These are phyloP conservation scores for Simalia tracyae DNA, from an alignment of 2,797 vertebrate genomes.

Conservation along the genomic window DNA sequence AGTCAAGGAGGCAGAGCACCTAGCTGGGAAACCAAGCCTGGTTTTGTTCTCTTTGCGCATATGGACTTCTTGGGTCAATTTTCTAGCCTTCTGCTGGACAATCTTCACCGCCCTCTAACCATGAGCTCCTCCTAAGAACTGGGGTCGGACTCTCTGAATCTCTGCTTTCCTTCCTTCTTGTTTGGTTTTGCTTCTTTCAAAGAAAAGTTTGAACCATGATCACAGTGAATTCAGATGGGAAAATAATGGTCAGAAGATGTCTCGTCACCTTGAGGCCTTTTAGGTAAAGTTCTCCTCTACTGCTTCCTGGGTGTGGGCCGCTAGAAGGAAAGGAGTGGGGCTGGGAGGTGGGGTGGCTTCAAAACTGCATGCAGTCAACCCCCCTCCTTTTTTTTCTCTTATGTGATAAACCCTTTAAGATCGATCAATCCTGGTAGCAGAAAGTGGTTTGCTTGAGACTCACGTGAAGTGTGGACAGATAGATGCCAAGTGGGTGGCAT, in stretches of 20 bases:
- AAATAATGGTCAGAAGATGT: constrained; percentile 95
- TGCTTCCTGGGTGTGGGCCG: neutral
- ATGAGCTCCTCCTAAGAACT: constrained; percentile 4
- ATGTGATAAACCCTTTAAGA: neutral
- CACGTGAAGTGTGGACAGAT: neutral
- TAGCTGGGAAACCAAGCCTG: neutral
- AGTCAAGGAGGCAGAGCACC: neutral
- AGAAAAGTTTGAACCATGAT: constrained; percentile 71
- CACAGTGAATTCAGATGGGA: constrained; percentile 83
- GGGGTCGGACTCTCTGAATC: neutral
- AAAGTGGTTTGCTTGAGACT: constrained; percentile 12
- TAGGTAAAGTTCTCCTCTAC: constrained; percentile 81
- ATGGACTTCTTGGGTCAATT: constrained; percentile 11
- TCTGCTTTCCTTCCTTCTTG: constrained; percentile 30
- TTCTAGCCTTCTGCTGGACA: neutral
- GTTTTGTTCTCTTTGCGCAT: neutral
- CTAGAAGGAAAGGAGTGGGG: neutral
- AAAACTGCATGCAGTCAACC: neutral
- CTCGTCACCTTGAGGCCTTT: constrained; percentile 93
- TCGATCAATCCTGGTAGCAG: neutral
- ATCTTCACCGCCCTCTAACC: neutral
- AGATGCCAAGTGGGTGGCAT: neutral
- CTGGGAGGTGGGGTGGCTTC: neutral
- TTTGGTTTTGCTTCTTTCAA: neutral
- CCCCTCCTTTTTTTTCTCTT: neutral